These are phyloP conservation scores for Cossypha polioptera DNA, from an alignment of 2,797 vertebrate genomes.

Conservation along the genomic window DNA sequence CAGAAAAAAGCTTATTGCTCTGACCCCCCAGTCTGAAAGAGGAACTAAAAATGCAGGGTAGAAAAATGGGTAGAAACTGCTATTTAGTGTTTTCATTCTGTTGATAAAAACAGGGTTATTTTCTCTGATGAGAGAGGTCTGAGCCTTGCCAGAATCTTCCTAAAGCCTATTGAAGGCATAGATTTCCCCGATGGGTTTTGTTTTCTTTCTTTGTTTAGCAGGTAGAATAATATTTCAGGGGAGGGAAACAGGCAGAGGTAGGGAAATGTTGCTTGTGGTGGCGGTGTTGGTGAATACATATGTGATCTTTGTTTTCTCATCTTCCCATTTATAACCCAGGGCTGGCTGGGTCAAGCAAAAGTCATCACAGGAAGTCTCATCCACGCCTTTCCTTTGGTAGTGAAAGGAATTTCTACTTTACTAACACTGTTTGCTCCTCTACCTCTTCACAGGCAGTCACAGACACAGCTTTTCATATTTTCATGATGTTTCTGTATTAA, in stretches of 20 bases:
- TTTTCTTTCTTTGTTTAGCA: neutral
- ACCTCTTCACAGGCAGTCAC: neutral
- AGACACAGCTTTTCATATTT: neutral
- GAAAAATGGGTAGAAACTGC: neutral
- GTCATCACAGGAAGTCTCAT: neutral
- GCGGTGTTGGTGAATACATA: neutral
- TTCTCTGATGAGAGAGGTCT: neutral
- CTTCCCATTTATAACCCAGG: neutral
- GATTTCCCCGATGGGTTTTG: neutral
- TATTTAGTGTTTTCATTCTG: neutral
- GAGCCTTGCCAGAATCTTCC: slow-evolving; percentile 1
- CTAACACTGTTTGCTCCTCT: neutral
- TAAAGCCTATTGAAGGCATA: neutral
- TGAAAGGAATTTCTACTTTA: neutral
- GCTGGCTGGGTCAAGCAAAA: neutral
- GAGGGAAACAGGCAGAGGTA: neutral
- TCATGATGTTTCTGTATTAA: neutral
- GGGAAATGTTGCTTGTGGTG: neutral
- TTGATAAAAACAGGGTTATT: slow-evolving; percentile 23
- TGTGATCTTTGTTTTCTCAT: neutral
- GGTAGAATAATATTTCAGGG: neutral
- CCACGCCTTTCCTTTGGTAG: neutral
- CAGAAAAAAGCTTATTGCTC: slow-evolving; percentile 3
- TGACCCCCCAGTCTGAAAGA: neutral
- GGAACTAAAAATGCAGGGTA: neutral